phyloP scores from a whole-genome alignment of 2,113 vertebrate species.

The Laticauda colubrina region DNA sequence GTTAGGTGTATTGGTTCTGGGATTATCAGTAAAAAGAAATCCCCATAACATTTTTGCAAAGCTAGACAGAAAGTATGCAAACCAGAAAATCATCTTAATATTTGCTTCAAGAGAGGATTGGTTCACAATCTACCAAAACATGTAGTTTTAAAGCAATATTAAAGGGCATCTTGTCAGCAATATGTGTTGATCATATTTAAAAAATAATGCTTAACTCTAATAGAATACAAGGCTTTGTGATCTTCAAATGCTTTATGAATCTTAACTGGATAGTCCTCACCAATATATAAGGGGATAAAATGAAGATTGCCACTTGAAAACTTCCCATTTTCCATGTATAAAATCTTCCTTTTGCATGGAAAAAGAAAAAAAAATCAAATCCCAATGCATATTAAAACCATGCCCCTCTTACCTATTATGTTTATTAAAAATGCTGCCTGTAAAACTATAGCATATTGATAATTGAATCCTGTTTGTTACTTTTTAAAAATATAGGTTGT shows the following conservation, averaged over 20 bases:
- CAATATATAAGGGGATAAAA: neutral
- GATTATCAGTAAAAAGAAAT: neutral
- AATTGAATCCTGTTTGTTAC: neutral
- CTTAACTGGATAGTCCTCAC: constrained; percentile 52
- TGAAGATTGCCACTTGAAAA: constrained; percentile 36
- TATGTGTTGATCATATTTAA: constrained; percentile 35
- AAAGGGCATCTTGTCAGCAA: constrained; percentile 22
- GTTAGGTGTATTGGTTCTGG: neutral
- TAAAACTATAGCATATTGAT: neutral
- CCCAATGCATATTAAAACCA: neutral
- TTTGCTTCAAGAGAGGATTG: neutral
- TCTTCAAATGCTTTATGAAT: constrained; percentile 55
- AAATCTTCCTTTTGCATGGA: neutral
- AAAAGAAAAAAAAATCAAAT: constrained; percentile 12
- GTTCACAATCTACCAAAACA: neutral
- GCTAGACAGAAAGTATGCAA: neutral
- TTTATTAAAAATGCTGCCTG: neutral
- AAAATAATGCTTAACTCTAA: constrained; percentile 58
- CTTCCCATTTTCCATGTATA: neutral
- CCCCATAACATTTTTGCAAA: constrained; percentile 1
- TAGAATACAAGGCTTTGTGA: constrained; percentile 53
- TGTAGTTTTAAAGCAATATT: neutral
- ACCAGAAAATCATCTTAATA: neutral
- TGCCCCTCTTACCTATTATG: too few relatives aligned
- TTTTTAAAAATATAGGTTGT: neutral